A percentile compares a stretch with the other conserved stretches of the same genome.
Evolutionary conservation across 2,888 invertebrate genomes (phyloP).

Genomic region (Rhagophthalmus giganteus): DNA sequence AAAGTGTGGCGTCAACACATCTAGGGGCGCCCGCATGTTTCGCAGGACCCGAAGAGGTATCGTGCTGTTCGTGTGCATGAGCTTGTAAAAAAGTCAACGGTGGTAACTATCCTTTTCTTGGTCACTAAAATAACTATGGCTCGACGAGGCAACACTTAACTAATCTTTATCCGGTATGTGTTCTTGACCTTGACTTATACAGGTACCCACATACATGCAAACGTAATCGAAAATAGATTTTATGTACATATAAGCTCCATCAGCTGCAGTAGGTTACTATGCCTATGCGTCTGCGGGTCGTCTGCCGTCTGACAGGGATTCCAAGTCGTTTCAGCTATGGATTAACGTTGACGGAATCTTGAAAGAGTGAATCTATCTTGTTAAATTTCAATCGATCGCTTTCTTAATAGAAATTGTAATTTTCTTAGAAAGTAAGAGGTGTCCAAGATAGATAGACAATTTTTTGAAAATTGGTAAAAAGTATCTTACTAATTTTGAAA

Average conservation of each 20-base stretch:
- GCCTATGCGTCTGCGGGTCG: slow-evolving; percentile 38
- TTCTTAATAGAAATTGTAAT: too few species aligned
- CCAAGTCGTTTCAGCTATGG: neutral
- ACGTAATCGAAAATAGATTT: slow-evolving; percentile 36
- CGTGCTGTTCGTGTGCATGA: slow-evolving; percentile 1
- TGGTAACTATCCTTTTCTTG: neutral
- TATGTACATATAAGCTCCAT: slow-evolving; percentile 22
- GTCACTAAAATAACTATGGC: neutral
- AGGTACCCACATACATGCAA: slow-evolving; percentile 39
- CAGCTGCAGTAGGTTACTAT: slow-evolving; percentile 41
- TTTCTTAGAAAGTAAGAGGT: neutral
- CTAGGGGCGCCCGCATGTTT: slow-evolving; percentile 20
- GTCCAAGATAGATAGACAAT: neutral
- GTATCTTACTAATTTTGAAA: too few species aligned
- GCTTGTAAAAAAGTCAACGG: neutral
- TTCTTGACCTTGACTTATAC: slow-evolving; percentile 35
- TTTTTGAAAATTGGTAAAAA: neutral
- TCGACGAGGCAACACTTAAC: neutral
- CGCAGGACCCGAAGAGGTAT: slow-evolving; percentile 13
- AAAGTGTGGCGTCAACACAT: slow-evolving; percentile 7
- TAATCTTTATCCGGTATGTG: slow-evolving; percentile 21
- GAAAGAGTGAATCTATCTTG: neutral
- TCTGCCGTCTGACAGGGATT: slow-evolving; percentile 28
- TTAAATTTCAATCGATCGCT: too few species aligned
- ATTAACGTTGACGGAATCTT: neutral